A percentile compares a stretch with the other conserved stretches of the same genome.
Evolutionary conservation across 2,797 vertebrate genomes (phyloP).

Genomic region (Myripristis murdjan): DNA sequence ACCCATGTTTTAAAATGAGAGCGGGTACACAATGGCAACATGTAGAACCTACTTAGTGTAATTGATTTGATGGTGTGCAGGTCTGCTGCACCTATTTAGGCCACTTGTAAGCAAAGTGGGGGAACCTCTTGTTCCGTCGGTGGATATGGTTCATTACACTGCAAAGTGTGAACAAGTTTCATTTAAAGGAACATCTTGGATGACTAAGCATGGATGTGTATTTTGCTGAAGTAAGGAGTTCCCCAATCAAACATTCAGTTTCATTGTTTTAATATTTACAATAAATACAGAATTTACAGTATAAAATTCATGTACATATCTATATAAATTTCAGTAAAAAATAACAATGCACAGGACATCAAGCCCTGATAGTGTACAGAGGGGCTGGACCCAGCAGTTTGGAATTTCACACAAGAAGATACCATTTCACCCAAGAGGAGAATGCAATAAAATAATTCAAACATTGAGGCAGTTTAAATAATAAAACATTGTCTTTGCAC

Average conservation of each 20-base stretch:
- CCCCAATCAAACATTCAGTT: conserved; percentile 55
- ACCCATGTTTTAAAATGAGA: conserved; percentile 73
- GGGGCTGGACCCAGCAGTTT: conserved; percentile 83
- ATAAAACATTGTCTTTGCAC: conserved; percentile 88
- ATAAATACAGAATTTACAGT: conserved; percentile 94
- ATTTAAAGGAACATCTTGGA: neutral
- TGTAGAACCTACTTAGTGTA: conserved; percentile 60
- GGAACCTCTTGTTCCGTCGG: conserved; percentile 58
- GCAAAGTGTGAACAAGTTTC: conserved; percentile 54
- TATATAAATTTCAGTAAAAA: conserved; percentile 89
- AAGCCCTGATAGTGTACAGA: conserved; percentile 94
- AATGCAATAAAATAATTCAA: conserved; percentile 60
- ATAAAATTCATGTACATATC: conserved; percentile 90
- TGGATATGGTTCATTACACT: conserved; percentile 55
- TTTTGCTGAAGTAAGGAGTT: conserved; percentile 24
- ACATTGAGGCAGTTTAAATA: conserved; percentile 87
- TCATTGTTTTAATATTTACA: conserved; percentile 92
- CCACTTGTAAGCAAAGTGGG: conserved; percentile 36
- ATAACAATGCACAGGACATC: conserved; percentile 92
- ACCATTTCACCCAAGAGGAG: conserved; percentile 51
- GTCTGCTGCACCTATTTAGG: conserved; percentile 39
- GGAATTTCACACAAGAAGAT: conserved; percentile 81
- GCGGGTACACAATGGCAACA: conserved; percentile 69
- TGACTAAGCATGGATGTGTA: neutral
- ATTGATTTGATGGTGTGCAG: conserved; percentile 60